Conservation (phyloP, 1,140 invertebrate genomes). For the Ridgeia piscesae region DNA sequence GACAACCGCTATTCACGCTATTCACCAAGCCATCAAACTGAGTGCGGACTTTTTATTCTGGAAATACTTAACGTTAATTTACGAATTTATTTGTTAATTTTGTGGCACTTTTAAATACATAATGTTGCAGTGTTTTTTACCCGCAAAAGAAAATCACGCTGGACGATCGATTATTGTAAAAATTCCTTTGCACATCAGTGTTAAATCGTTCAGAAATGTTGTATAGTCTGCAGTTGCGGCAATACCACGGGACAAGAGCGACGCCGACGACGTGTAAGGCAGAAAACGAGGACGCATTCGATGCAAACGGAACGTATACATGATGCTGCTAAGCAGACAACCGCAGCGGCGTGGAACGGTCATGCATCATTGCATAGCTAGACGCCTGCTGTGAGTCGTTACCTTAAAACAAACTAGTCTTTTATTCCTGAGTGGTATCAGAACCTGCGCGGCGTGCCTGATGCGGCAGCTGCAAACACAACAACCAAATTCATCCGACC, state of each 20-base stretch:
- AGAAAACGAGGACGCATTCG: background rate
- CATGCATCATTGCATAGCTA: background rate
- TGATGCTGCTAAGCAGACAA: background rate
- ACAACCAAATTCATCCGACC: background rate
- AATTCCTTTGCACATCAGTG: background rate
- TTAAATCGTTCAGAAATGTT: background rate
- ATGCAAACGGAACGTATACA: background rate
- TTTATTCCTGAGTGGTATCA: background rate
- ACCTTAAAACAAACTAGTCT: background rate
- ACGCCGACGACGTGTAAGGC: background rate
- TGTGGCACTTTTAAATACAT: background rate
- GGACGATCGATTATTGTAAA: background rate
- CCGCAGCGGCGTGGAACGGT: background rate
- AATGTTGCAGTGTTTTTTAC: background rate
- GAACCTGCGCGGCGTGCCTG: background rate
- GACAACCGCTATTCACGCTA: background rate
- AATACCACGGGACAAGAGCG: background rate
- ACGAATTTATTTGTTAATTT: background rate
- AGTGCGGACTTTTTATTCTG: background rate
- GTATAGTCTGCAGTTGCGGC: background rate
- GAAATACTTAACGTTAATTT: background rate
- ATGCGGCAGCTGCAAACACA: background rate
- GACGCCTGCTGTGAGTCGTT: background rate
- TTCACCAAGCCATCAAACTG: background rate
- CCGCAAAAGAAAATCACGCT: background rate